Percentiles rank a stretch among this genome's conserved stretches.
Evolutionary conservation across 2,113 vertebrate species (phyloP).

Genomic region (Bujurquina vittata): DNA sequence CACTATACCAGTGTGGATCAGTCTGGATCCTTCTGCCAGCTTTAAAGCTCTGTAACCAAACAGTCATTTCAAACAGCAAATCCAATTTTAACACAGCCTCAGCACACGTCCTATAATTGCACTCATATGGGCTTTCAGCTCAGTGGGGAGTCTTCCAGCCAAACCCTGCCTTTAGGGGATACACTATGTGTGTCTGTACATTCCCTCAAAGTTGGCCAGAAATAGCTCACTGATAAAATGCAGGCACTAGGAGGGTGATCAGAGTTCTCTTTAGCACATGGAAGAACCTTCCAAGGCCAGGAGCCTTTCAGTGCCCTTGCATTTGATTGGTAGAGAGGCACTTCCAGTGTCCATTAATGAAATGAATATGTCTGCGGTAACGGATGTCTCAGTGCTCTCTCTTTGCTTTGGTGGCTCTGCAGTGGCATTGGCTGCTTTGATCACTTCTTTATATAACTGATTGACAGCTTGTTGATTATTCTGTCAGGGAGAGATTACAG

Average conservation of each 20-base stretch:
- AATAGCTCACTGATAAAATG: conserved; percentile 41
- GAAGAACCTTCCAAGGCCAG: conserved; percentile 48
- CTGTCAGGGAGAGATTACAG: conserved; percentile 11
- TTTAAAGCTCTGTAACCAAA: conserved; percentile 35
- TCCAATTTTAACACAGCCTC: conserved; percentile 41
- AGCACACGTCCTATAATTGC: conserved; percentile 27
- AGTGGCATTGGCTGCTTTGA: background rate
- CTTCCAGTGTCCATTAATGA: conserved; percentile 47
- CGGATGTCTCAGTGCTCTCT: conserved; percentile 27
- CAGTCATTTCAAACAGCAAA: conserved; percentile 35
- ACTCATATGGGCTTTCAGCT: conserved; percentile 33
- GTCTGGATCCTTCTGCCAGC: conserved; percentile 59
- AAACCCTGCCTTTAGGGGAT: conserved; percentile 20
- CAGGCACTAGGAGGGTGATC: conserved; percentile 16
- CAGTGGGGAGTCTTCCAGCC: conserved; percentile 8
- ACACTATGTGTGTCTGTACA: conserved; percentile 22
- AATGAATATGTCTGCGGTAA: conserved; percentile 53
- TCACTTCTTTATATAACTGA: conserved; percentile 12
- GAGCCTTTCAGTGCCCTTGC: conserved; percentile 36
- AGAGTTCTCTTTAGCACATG: background rate
- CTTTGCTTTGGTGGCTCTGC: background rate
- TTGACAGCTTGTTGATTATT: conserved; percentile 27
- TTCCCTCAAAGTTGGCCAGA: conserved; percentile 39
- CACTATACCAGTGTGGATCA: conserved; percentile 38
- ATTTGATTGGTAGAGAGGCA: conserved; percentile 51